These are phyloP conservation scores for Sweltsa coloradensis DNA, from an alignment of 1,140 invertebrate genomes.

Conservation along the genomic window DNA sequence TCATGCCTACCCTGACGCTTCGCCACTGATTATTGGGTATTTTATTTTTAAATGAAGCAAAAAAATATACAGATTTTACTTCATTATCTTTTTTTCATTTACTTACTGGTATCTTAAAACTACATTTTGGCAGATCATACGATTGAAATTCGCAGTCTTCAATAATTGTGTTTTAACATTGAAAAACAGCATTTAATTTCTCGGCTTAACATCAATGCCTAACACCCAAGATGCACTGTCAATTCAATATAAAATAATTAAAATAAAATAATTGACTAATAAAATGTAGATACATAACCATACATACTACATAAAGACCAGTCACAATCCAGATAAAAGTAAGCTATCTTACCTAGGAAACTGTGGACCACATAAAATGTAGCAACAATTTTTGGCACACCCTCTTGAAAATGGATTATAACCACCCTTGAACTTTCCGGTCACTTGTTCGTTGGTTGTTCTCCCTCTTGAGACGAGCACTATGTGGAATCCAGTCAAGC, in stretches of 20 bases:
- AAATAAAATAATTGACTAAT: slow-evolving; percentile 10
- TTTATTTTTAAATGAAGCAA: no score
- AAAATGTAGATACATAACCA: background rate
- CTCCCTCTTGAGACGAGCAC: slow-evolving; percentile 92
- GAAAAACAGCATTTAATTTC: no score
- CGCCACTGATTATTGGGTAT: no score
- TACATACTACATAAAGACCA: slow-evolving; percentile 1
- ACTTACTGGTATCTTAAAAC: no score
- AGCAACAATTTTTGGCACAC: slow-evolving; percentile 88
- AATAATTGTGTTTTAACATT: no score
- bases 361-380: slow-evolving; percentile 89
- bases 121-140: no score
- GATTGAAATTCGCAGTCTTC: no score
- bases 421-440: slow-evolving; percentile 94
- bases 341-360: slow-evolving; percentile 86
- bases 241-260: slow-evolving; percentile 28
- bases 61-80: no score
- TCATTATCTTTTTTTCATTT: no score
- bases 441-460: slow-evolving; percentile 99
- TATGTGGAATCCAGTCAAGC: slow-evolving; percentile 95
- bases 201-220: no score
- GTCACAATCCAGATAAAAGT: slow-evolving; percentile 4
- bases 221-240: slow-evolving; percentile 31
- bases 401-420: slow-evolving; percentile 94
- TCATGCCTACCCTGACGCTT: no score